Base-by-base conservation (phyloP, 1,140 invertebrate genomes). In the Microplitis mediator region DNA sequence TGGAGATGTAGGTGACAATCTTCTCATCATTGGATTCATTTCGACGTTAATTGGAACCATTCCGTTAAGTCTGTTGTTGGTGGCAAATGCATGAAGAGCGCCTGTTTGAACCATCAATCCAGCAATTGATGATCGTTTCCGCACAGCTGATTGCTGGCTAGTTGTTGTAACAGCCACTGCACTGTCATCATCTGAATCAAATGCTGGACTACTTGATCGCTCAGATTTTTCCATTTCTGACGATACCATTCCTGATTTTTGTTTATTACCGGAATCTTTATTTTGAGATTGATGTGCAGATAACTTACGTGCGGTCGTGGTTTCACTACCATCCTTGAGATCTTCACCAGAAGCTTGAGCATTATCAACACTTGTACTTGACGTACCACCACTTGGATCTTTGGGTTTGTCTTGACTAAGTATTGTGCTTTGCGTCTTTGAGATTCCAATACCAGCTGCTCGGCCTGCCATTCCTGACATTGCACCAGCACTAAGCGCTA, bases 121-220 rank as follows among this genome's bases (percentile, higher is more conserved):
- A 0, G 90, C 91, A 5, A 92, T 84, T 0, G 90, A 91, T 4
- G 89, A 90, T 61, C 89, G 87, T 78, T 91, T 91, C 11, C 86
- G 82, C 9, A 80, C 84, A 50, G 61, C 77, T 2, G 76, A 62
- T n/a, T 78, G 80, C 67, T 84, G 84, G 58, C 76, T 71, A 81
- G 74, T 89, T 85, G 51, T 64, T 50, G 72, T 78, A 51, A 78
- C 79, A 31, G 83, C 84, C 34, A 86, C 82, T 0, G 89, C 89
- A 73, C 93, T 95, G 73, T 95, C 94, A 60, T 98, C 96, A 84
- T 98, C 97, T 0, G 97, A 98, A 75, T 98, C 97, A 84, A 98
- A 98, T 0, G 95, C 95, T 0, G 97, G 96, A 82, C 95, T 97
- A 79, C 95, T 97, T 0, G 96, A 98, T 35, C 96, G 88, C 84